Evolutionary conservation across 2,888 invertebrate genomes (phyloP), one percentile per base, ranked within the genome.

Genomic region (Caradrina kadenii): DNA sequence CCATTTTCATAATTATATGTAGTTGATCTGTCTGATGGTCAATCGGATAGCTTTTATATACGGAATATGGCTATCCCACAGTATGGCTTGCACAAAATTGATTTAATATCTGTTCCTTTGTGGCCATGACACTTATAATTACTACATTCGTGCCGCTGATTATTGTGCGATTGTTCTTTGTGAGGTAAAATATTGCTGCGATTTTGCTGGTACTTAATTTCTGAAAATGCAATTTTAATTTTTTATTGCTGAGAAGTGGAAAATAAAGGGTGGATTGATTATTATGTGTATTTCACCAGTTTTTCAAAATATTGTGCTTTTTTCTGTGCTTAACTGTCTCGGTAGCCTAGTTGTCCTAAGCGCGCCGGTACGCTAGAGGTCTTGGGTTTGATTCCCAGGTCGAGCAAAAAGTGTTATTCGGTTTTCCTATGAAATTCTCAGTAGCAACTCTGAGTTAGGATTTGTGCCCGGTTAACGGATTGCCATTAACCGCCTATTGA

Each of bases 101-200:
- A 77, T 73, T 81, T 63, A 68, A 76, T 79, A 74, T 68, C 48
- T 15, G 19, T 10, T 63, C 71, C 71, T 81, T 83, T 83, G 83
- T 83, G 82, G 39, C 0, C 11, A 3, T 81, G 83, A 81, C 82
- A 81, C 63, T 55, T 63, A 58, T 71, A 72, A 69, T 72, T 69
- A 81, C 62, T 67, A 61, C 53, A 62, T 39, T 60, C 58, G 21
- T 60, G 60, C 11, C n/a, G 13, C 49, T 67, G 65, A 55, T 52
- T 10, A 42, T n/a, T 26, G 21, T 13, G 39, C 26, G 8, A 56
- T 39, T 45, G 26, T 69, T 69, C 58, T 69, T 64, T 73, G 49
- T 53, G 48, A 26, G 10, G 11, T 10, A 42, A 19, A 55, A 17
- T 62, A 42, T 45, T 21, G 35, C 7, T 35, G 35, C 2, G 1